Evolutionary conservation across 2,888 invertebrate species (phyloP).

Genomic region (Tetheella fluctuosa): DNA sequence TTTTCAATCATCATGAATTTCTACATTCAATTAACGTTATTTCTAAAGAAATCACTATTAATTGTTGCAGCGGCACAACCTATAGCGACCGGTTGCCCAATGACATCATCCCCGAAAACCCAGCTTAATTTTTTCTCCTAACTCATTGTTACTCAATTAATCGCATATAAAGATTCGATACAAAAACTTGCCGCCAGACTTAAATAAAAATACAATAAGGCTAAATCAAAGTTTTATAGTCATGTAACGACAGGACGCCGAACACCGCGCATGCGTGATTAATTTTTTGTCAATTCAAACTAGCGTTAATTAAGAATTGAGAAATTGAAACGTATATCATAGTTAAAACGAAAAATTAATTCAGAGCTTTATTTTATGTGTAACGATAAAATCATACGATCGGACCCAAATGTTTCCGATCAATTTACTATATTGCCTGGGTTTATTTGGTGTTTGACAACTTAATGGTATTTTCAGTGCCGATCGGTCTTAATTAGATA

Average conservation of each 20-base stretch:
- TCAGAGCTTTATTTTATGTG: conserved; percentile 35
- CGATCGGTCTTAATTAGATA: conserved; percentile 58
- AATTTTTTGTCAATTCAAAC: conserved; percentile 34
- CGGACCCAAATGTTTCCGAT: conserved; percentile 37
- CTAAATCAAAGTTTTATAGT: conserved; percentile 35
- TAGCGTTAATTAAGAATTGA: conserved; percentile 36
- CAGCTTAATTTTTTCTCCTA: background rate
- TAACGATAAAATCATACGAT: conserved; percentile 40
- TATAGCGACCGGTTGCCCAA: background rate
- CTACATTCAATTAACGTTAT: background rate
- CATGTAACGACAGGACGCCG: conserved; percentile 31
- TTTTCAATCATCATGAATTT: conserved; percentile 10
- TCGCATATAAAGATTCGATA: conserved; percentile 8
- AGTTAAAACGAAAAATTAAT: conserved; percentile 29
- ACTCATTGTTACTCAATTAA: conserved; percentile 13
- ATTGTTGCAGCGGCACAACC: background rate
- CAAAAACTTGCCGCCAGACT: conserved; percentile 14
- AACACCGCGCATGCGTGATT: conserved; percentile 38
- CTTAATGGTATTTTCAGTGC: conserved; percentile 62
- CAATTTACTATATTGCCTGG: conserved; percentile 50
- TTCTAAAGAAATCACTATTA: background rate
- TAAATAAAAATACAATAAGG: conserved; percentile 15
- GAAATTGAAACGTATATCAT: conserved; percentile 29
- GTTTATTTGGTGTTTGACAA: conserved; percentile 63
- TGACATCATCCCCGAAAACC: conserved; percentile 11